phyloP scores from a whole-genome alignment of 2,797 vertebrate genomes.

The Lycodopsis pacificus region DNA sequence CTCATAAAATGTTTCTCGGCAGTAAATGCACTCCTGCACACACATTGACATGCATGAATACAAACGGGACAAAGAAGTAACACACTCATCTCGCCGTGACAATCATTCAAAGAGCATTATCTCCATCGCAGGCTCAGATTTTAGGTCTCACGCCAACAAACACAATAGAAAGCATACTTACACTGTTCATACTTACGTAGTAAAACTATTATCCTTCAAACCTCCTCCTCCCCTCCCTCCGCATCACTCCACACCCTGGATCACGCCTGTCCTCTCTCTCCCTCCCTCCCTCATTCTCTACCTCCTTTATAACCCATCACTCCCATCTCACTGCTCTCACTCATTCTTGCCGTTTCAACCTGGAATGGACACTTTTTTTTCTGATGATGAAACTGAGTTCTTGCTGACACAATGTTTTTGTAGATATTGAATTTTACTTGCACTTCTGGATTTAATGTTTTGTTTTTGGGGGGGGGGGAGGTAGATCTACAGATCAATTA shows the following conservation, averaged over 20 bases:
- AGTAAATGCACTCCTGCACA: not conserved
- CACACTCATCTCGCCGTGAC: constrained; percentile 1
- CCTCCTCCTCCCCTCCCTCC: constrained; percentile 40
- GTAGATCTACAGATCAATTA: constrained; percentile 20
- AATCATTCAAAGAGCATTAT: constrained; percentile 21
- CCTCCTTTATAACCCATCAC: constrained; percentile 86
- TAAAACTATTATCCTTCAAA: constrained; percentile 49
- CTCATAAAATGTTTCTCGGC: constrained; percentile 20
- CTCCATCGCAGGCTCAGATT: constrained; percentile 26
- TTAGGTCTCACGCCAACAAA: constrained; percentile 61
- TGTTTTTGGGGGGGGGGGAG: not conserved
- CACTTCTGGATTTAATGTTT: constrained; percentile 46
- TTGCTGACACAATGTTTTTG: constrained; percentile 45
- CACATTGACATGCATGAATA: constrained; percentile 2
- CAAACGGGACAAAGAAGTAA: not conserved
- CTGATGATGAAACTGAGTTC: constrained; percentile 30
- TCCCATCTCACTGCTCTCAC: constrained; percentile 76
- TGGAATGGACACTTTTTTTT: constrained; percentile 65
- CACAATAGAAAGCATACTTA: constrained; percentile 59
- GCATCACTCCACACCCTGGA: constrained; percentile 77
- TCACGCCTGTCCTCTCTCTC: constrained; percentile 52
- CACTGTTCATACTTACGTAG: constrained; percentile 64
- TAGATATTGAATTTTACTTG: constrained; percentile 18
- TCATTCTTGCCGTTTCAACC: constrained; percentile 67
- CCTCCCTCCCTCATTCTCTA: constrained; percentile 75